Base-by-base conservation (phyloP, 2,113 vertebrate genomes). In the Solea solea region DNA sequence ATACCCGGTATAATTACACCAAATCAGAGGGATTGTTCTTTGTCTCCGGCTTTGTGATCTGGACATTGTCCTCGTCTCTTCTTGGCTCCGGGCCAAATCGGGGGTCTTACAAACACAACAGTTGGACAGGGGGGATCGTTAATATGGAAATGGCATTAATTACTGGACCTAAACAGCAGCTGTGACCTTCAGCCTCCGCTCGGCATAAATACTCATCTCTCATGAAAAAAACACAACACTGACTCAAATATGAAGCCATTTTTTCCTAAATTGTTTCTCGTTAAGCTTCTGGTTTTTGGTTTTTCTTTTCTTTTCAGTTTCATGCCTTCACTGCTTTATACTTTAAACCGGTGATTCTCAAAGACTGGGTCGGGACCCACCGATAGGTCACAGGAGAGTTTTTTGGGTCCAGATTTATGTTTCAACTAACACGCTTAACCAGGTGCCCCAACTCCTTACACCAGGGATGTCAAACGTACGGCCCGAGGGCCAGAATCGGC, bases 91-190 rank as follows among this genome's bases (percentile, higher is more conserved):
- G 3, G 74, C 91, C 90, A 90, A 82, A 57, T 67, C 67, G 65
- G 75, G 74, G 88, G 15, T 78, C 84, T 78, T 69, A 68, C 73
- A 79, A 76, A 74, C 74, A 89, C 81, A 78, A 59, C 68, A 45
- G 74, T 59, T 7, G 65, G 64, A 53, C 69, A 39, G 73, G 8
- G 64, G 74, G 56, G 25, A 50, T 13, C 50, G 73, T 76, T 78
- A 83, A 88, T 90, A 90, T 89, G 89, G 89, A 90, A 90, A 90
- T 85, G 49, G 66, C 64, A 78, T 86, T 89, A 86, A 91, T 93
- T 90, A 89, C 82, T 11, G 54, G 9, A 46, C 72, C 73, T 72
- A 81, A 74, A 78, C 75, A 85, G 70, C 91, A 92, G 90, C 92
- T 90, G 87, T 89, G 89, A 80, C 89, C 86, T 84, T 87, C 78